Evolutionary conservation across 1,140 invertebrate genomes (phyloP).

Genomic region (Chelonus insularis): DNA sequence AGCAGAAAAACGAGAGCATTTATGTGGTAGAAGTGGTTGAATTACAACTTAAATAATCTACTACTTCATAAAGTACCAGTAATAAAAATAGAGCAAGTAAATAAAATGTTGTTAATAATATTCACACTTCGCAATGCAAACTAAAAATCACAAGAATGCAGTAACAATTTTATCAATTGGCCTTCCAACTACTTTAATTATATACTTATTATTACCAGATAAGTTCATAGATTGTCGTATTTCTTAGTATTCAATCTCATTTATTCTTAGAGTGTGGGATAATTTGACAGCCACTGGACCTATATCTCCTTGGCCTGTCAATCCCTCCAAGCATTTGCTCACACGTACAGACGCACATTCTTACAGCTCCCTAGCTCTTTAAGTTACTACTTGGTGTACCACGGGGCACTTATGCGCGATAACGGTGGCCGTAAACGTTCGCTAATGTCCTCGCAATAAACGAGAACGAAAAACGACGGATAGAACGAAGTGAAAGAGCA

Average conservation of each 20-base stretch:
- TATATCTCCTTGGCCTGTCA: slow-evolving; percentile 48
- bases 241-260: not conserved
- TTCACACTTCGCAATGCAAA: no score
- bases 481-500: slow-evolving; percentile 2
- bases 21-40: not conserved
- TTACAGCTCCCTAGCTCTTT: not conserved
- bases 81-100: no score
- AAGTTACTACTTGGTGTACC: not conserved
- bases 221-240: not conserved
- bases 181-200: not conserved
- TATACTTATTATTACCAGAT: not conserved
- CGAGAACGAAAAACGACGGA: slow-evolving; percentile 7
- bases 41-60: not conserved
- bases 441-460: slow-evolving; percentile 2
- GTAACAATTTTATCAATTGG: not conserved
- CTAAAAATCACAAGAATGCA: no score
- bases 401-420: slow-evolving; percentile 14
- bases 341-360: slow-evolving; percentile 13
- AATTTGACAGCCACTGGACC: slow-evolving; percentile 32
- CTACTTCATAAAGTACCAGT: no score
- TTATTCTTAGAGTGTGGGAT: slow-evolving; percentile 7
- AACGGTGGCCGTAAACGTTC: slow-evolving; percentile 23
- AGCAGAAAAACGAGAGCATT: not conserved
- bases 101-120: no score
- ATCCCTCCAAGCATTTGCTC: slow-evolving; percentile 30